These are phyloP conservation scores for Synergus japonicus DNA, from an alignment of 2,888 invertebrate genomes.

Conservation along the genomic window DNA sequence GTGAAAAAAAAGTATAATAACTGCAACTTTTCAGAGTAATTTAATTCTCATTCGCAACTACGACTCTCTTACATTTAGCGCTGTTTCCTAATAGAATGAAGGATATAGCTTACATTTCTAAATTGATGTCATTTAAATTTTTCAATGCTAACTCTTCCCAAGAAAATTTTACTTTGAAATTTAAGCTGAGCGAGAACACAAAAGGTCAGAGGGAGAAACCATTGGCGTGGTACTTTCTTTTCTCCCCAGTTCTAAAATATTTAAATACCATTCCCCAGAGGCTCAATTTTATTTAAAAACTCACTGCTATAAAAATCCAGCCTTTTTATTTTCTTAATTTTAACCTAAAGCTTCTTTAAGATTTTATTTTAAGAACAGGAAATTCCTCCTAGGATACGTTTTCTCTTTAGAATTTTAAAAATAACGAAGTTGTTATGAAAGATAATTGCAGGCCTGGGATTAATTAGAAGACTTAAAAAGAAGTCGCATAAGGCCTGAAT, in stretches of 20 bases:
- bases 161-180: slow-evolving; percentile 30
- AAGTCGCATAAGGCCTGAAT: too few species aligned
- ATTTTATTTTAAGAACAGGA: neutral
- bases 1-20: neutral
- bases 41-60: slow-evolving; percentile 11
- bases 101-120: slow-evolving; percentile 20
- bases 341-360: slow-evolving; percentile 2
- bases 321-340: slow-evolving; percentile 14
- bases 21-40: neutral
- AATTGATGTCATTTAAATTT: slow-evolving; percentile 23
- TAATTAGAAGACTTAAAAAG: too few species aligned
- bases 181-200: slow-evolving; percentile 17
- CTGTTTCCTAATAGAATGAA: neutral
- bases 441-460: too few species aligned
- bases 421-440: neutral
- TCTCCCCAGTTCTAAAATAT: slow-evolving; percentile 14
- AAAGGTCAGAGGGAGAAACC: slow-evolving; percentile 15
- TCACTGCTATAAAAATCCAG: slow-evolving; percentile 2
- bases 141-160: slow-evolving; percentile 30
- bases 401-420: slow-evolving; percentile 2
- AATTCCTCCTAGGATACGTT: slow-evolving; percentile 1
- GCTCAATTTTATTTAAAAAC: neutral
- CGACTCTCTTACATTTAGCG: neutral
- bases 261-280: slow-evolving; percentile 18
- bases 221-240: neutral